Evolutionary conservation across 2,797 vertebrate genomes (phyloP).

Genomic region (Pseudomugil tenellus): DNA sequence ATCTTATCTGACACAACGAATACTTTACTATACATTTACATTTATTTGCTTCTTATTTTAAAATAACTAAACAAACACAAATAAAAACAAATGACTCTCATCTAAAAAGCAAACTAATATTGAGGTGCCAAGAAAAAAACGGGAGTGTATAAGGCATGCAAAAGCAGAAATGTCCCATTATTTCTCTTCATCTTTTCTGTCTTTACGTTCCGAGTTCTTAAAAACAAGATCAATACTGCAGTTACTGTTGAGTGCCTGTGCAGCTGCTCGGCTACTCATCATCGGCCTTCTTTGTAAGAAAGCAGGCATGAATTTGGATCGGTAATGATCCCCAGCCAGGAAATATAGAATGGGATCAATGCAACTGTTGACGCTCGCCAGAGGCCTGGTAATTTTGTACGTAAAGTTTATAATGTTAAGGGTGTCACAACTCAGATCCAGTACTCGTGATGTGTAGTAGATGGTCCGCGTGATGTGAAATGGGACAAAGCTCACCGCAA

Average conservation of each 20-base stretch:
- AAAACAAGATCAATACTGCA: slow-evolving; percentile 55
- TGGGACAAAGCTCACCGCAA: slow-evolving; percentile 91
- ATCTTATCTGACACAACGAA: not conserved
- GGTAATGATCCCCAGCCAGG: slow-evolving; percentile 89
- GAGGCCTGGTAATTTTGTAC: slow-evolving; percentile 94
- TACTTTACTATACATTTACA: too few species aligned
- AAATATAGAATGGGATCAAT: slow-evolving; percentile 94
- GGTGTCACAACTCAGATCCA: slow-evolving; percentile 81
- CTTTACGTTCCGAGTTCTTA: slow-evolving; percentile 50
- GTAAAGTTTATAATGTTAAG: slow-evolving; percentile 91
- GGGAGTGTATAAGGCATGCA: not conserved
- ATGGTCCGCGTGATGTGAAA: slow-evolving; percentile 93
- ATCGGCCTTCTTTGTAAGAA: slow-evolving; percentile 51
- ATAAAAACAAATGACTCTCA: slow-evolving; percentile 23
- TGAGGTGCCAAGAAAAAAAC: slow-evolving; percentile 6
- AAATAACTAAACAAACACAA: not conserved
- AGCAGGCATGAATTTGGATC: slow-evolving; percentile 76
- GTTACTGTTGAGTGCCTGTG: slow-evolving; percentile 37
- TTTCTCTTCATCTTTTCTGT: slow-evolving; percentile 22
- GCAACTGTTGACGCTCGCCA: slow-evolving; percentile 94
- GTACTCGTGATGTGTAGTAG: slow-evolving; percentile 91
- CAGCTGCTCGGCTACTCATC: slow-evolving; percentile 27
- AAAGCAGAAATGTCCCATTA: slow-evolving; percentile 20
- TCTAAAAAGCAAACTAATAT: slow-evolving; percentile 20
- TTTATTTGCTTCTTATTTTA: too few species aligned